A percentile compares a stretch with the other conserved stretches of the same genome.
Evolutionary conservation across 2,113 vertebrate species (phyloP).

Genomic region (Donacobius atricapilla): DNA sequence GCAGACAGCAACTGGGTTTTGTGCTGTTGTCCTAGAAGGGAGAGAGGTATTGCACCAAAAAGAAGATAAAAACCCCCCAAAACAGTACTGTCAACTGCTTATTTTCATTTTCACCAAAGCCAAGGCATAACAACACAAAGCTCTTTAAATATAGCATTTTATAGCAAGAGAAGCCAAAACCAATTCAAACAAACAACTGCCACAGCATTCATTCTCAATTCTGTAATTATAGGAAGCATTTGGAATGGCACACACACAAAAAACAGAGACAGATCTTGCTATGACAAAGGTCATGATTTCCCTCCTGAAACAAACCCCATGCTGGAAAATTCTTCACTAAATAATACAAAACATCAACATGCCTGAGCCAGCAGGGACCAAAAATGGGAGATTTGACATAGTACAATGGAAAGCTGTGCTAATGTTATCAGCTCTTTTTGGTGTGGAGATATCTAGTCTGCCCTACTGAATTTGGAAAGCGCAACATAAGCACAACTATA

Average conservation of each 20-base stretch:
- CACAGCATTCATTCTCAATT: background rate
- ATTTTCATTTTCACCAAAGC: background rate
- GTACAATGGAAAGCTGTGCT: background rate
- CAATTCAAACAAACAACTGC: background rate
- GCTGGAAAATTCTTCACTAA: background rate
- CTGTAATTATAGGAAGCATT: background rate
- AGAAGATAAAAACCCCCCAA: rapidly evolving
- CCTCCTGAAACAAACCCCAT: background rate
- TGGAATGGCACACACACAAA: background rate
- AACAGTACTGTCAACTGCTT: background rate
- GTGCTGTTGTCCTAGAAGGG: background rate
- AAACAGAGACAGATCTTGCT: background rate
- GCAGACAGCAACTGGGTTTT: background rate
- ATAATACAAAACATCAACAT: background rate
- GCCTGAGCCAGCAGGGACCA: background rate
- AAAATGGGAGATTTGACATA: background rate
- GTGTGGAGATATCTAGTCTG: background rate
- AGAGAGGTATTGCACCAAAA: background rate
- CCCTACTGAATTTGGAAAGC: background rate
- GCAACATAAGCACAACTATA: background rate
- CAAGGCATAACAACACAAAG: background rate
- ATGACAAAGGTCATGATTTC: background rate
- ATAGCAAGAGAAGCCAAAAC: background rate
- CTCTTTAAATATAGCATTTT: background rate
- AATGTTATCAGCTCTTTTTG: background rate